Percentiles rank a stretch among this genome's conserved stretches.
These are phyloP conservation scores for Pholis gunnellus DNA, from an alignment of 2,113 vertebrate species.

Conservation along the genomic window DNA sequence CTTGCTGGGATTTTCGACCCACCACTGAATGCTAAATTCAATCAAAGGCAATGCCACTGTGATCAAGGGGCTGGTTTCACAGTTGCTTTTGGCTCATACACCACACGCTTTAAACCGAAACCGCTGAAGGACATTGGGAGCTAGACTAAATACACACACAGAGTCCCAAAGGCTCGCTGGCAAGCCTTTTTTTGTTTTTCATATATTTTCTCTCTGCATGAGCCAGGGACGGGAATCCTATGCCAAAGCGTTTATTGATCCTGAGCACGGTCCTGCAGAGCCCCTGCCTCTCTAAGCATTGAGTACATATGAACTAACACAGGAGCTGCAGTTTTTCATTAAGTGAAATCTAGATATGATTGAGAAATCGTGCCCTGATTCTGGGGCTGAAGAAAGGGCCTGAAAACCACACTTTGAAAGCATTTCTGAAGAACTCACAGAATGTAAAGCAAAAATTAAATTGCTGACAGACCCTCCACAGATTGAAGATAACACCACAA, in stretches of 20 bases:
- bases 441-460: constrained; percentile 19
- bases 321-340: constrained; percentile 87
- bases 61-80: constrained; percentile 58
- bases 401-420: constrained; percentile 48
- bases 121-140: constrained; percentile 34
- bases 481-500: constrained; percentile 10
- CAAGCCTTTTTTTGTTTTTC: constrained; percentile 36
- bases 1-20: constrained; percentile 30
- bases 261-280: constrained; percentile 81
- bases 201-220: constrained; percentile 67
- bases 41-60: constrained; percentile 55
- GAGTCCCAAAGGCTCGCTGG: constrained; percentile 33
- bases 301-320: constrained; percentile 82
- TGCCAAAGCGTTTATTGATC: constrained; percentile 82
- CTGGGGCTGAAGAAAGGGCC: constrained; percentile 60
- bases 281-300: constrained; percentile 79
- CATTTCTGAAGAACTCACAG: constrained; percentile 22
- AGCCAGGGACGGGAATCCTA: constrained; percentile 56
- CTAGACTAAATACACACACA: constrained; percentile 59
- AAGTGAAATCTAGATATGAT: constrained; percentile 90
- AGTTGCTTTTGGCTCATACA: constrained; percentile 61
- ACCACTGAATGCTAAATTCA: constrained; percentile 50
- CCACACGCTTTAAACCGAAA: constrained; percentile 50
- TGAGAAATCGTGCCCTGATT: constrained; percentile 84
- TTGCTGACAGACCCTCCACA: constrained; percentile 23